Evolutionary conservation across 2,113 vertebrate species (phyloP).

Genomic region (Nanorana parkeri): DNA sequence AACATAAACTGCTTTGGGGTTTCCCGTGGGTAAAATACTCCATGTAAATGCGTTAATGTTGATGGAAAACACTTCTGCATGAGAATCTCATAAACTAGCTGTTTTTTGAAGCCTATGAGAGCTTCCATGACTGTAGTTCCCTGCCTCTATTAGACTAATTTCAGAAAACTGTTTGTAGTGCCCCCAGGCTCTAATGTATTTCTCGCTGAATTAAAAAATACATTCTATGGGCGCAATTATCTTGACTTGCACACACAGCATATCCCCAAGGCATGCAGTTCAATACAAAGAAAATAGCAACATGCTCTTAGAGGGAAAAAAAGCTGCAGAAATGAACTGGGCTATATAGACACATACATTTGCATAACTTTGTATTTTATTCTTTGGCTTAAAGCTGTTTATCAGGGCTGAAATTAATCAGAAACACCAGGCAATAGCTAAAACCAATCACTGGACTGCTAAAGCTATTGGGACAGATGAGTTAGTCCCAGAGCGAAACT

Average conservation of each 20-base stretch:
- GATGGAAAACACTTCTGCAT: not conserved
- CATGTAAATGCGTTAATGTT: not conserved
- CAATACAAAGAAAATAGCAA: not conserved
- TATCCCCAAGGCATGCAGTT: conserved; percentile 4
- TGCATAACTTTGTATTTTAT: too few species aligned
- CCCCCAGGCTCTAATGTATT: conserved; percentile 7
- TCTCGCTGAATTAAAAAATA: conserved; percentile 16
- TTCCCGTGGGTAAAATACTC: not conserved
- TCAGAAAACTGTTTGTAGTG: not conserved
- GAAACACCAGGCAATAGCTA: too few species aligned
- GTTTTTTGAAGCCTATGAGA: not conserved
- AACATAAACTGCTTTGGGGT: not conserved
- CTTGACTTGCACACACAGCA: not conserved
- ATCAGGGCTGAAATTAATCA: not conserved
- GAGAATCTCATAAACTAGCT: not conserved
- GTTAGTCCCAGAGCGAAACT: too few species aligned
- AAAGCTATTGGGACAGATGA: too few species aligned
- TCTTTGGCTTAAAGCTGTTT: not conserved
- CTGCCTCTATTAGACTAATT: conserved; percentile 9
- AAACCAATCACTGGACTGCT: too few species aligned
- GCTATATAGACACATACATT: not conserved
- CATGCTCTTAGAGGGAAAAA: not conserved
- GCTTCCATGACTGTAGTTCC: not conserved
- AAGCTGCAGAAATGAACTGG: not conserved
- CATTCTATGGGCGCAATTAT: conserved; percentile 30